phyloP scores from a whole-genome alignment of 2,797 vertebrate genomes.

The Scolopax bukidnonensis region DNA sequence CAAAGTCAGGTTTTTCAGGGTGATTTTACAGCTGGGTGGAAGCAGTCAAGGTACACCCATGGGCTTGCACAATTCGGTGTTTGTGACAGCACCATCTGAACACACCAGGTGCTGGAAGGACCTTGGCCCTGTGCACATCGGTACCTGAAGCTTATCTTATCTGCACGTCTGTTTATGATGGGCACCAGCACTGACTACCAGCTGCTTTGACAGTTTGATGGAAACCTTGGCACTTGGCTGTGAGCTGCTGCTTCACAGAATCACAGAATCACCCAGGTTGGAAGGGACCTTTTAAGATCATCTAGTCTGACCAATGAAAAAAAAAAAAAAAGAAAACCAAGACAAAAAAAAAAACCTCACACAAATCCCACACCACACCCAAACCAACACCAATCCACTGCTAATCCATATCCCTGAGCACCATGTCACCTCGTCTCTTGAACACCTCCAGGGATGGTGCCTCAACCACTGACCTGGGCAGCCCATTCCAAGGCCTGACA shows the following conservation, averaged over 20 bases:
- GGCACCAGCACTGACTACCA: neutral
- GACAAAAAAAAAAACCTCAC: too few species aligned
- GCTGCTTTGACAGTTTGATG: neutral
- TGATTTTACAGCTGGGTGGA: neutral
- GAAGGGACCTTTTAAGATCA: too few species aligned
- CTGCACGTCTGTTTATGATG: neutral
- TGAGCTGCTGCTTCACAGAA: neutral
- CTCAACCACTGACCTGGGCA: too few species aligned
- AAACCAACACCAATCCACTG: too few species aligned
- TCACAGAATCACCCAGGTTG: too few species aligned
- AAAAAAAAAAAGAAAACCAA: too few species aligned
- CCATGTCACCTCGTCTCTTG: too few species aligned
- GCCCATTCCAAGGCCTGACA: too few species aligned
- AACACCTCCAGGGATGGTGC: too few species aligned
- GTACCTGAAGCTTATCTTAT: neutral
- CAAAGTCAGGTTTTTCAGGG: neutral
- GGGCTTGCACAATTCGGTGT: neutral
- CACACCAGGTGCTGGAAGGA: accelerated
- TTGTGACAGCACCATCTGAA: neutral
- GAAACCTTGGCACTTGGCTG: neutral
- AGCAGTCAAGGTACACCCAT: neutral
- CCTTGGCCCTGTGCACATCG: accelerated
- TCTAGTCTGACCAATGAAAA: too few species aligned
- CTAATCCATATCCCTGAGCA: too few species aligned
- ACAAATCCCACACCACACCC: too few species aligned